Conservation (phyloP, 2,888 invertebrate species). For the Temnothorax ravouxi region DNA sequence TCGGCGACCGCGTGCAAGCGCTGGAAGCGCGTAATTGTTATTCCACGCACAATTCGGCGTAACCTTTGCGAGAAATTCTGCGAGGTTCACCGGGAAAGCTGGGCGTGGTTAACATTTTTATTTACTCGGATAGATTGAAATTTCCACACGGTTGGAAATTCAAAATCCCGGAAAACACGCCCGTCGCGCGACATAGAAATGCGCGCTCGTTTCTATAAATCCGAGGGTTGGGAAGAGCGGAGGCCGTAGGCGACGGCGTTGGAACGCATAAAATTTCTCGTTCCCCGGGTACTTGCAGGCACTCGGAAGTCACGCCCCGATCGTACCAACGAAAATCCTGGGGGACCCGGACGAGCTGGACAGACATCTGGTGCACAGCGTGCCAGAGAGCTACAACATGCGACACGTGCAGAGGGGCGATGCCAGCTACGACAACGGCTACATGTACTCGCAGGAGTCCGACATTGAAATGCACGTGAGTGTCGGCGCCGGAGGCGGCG, state of each 20-base stretch:
- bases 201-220: neutral
- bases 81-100: neutral
- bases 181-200: neutral
- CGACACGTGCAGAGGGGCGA: slow-evolving; percentile 79
- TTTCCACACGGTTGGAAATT: slow-evolving; percentile 27
- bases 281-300: slow-evolving; percentile 86
- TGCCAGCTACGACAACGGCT: slow-evolving; percentile 85
- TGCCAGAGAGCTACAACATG: slow-evolving; percentile 88
- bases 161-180: slow-evolving; percentile 25
- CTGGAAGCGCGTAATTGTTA: slow-evolving; percentile 22
- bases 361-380: slow-evolving; percentile 94
- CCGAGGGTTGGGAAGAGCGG: neutral
- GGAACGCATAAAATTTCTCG: slow-evolving; percentile 24
- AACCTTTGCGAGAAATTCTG: slow-evolving; percentile 31
- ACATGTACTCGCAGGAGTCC: slow-evolving; percentile 87
- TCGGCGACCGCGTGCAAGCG: neutral
- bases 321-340: slow-evolving; percentile 96
- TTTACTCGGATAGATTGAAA: slow-evolving; percentile 28
- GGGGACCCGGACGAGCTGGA: slow-evolving; percentile 96
- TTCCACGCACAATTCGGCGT: slow-evolving; percentile 16
- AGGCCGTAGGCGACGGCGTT: neutral
- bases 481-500: slow-evolving; percentile 53
- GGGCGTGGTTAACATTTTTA: slow-evolving; percentile 29
- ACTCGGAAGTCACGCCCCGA: slow-evolving; percentile 92
- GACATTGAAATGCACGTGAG: slow-evolving; percentile 88